Base-by-base conservation (phyloP, 2,888 invertebrate genomes). In the Metalampra italica region DNA sequence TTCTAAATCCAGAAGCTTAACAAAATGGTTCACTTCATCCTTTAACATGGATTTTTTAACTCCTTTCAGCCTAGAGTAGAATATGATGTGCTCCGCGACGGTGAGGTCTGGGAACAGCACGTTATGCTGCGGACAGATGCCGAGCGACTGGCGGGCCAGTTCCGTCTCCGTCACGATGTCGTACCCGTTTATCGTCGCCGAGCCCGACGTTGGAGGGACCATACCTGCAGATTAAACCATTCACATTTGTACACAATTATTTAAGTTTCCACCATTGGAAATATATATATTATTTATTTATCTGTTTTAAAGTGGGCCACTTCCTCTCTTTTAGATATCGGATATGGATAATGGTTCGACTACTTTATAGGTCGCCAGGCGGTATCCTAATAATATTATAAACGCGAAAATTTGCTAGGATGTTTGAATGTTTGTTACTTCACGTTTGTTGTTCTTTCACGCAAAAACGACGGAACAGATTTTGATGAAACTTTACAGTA, bases 81-180 rank as follows among this genome's bases (percentile, higher is more conserved):
- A 97, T 57, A 92, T 90, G 38, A 97, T 91, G 76, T 97, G 97
- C 75, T 97, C 96, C 9, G 91, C 90, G 5, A 96, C 96, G 0
- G 96, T 96, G 45, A 97, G 86, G 55, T 95, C 94, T 39, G 95
- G 94, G 75, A 97, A 96, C 13, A 97, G 88, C 1, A 96, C 93
- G 82, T 97, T 95, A 75, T 96, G 95, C 68, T 97, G 97, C 0
- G 97, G 97, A 81, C 96, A 96, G 29, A 96, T 90, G 1, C 96
- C 96, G 36, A 96, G 82, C 34, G 94, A 94, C 56, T 90, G 90
- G n/a, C 96, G 91, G 0, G 95, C 94, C 9, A 85, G 88, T 13
- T 89, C 84, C 47, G 95, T 93, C 60, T 95, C 92, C 0, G 87
- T 91, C 29, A 92, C 88, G 55, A 96, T 94, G 70, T 94, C 93